phyloP scores from a whole-genome alignment of 2,113 vertebrate genomes.

The Spilogale gracilis region DNA sequence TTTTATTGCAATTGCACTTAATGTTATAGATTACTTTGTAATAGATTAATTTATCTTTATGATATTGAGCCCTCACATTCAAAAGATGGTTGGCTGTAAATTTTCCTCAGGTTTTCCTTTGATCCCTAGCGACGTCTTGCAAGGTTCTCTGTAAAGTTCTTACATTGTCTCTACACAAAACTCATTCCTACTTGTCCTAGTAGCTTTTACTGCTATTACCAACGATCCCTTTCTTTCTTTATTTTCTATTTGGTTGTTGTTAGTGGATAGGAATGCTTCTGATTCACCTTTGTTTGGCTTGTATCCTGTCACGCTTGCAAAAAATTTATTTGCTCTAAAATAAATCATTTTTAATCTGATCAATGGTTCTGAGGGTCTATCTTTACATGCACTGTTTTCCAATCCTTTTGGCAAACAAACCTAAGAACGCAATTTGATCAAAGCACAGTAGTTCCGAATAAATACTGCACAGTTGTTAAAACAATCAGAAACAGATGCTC shows the following conservation, averaged over 20 bases:
- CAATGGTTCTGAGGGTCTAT: background rate
- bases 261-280: background rate
- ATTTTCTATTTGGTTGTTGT: background rate
- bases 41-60: background rate
- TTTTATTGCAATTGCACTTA: background rate
- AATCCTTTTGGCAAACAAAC: background rate
- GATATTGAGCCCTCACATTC: background rate
- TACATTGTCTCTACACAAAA: background rate
- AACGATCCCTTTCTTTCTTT: constrained; percentile 21
- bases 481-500: background rate
- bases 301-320: background rate
- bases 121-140: background rate
- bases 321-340: constrained; percentile 47
- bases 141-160: background rate
- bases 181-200: background rate
- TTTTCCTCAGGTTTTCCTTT: background rate
- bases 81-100: background rate
- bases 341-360: background rate
- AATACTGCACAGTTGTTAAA: background rate
- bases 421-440: background rate
- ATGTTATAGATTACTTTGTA: background rate
- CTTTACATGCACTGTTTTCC: background rate
- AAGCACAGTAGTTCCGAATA: background rate
- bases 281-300: constrained; percentile 5
- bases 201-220: background rate